These are phyloP conservation scores for Zoanthus gigantus DNA, from an alignment of 92 coral and sea anemone genomes.

Conservation along the genomic window DNA sequence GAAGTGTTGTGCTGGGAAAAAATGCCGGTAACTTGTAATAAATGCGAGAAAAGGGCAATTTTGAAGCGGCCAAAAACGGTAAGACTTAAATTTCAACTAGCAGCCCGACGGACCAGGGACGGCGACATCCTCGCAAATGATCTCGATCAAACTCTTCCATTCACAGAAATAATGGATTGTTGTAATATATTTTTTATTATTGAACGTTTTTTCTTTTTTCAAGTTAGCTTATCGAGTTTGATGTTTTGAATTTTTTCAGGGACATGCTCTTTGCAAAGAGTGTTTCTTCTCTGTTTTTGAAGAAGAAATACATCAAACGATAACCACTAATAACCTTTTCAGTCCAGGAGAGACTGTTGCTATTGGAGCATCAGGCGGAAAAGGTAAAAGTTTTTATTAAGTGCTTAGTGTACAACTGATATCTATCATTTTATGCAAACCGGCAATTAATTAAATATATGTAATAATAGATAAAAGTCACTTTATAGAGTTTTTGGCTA, in stretches of 20 bases:
- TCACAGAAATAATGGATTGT: no score
- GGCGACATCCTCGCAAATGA: no score
- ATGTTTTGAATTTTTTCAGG: slow-evolving; percentile 54
- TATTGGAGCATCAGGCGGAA: slow-evolving; percentile 98
- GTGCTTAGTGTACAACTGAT: no score
- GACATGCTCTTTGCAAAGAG: slow-evolving; percentile 92
- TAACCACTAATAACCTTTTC: slow-evolving; percentile 77
- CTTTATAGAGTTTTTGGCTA: no score
- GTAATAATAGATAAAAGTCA: no score
- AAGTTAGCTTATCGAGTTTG: no score
- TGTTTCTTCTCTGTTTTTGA: slow-evolving; percentile 92
- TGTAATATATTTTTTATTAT: no score
- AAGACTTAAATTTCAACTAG: slow-evolving; percentile 12
- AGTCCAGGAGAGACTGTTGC: slow-evolving; percentile 87
- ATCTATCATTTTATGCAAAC: no score
- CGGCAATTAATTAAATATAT: no score
- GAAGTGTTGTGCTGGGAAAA: background rate
- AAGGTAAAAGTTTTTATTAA: slow-evolving; percentile 65
- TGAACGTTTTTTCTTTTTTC: no score
- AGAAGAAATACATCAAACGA: slow-evolving; percentile 89
- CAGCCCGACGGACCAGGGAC: background rate
- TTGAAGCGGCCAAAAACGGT: slow-evolving; percentile 98
- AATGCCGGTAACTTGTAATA: slow-evolving; percentile 89
- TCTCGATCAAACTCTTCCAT: no score
- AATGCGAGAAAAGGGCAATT: slow-evolving; percentile 86